These are phyloP conservation scores for Pterostichus niger DNA, from an alignment of 2,888 invertebrate species.

Conservation along the genomic window DNA sequence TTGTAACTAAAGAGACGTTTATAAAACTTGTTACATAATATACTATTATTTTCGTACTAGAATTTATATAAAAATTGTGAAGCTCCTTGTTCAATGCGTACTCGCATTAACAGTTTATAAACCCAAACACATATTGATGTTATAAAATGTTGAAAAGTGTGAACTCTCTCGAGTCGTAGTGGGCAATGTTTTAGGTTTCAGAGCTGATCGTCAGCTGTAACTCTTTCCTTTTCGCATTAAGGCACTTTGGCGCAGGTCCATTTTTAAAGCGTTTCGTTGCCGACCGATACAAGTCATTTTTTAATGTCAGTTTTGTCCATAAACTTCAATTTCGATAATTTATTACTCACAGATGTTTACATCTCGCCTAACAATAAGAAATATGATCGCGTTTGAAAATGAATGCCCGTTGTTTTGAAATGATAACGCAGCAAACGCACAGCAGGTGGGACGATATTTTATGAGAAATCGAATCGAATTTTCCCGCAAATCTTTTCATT, in stretches of 20 bases:
- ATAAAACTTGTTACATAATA: too few species aligned
- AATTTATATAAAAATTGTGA: too few species aligned
- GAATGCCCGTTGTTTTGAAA: slow-evolving; percentile 32
- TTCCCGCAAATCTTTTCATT: slow-evolving; percentile 20
- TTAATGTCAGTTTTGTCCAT: slow-evolving; percentile 44
- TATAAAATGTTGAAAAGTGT: not conserved
- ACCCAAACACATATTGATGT: too few species aligned
- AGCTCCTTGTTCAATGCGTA: too few species aligned
- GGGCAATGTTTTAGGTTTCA: not conserved
- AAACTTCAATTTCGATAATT: slow-evolving; percentile 48
- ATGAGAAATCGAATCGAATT: slow-evolving; percentile 28
- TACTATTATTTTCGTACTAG: too few species aligned
- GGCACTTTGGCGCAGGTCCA: slow-evolving; percentile 28
- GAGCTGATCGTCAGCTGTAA: slow-evolving; percentile 29
- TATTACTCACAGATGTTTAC: slow-evolving; percentile 41
- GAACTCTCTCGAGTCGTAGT: not conserved
- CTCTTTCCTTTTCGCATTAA: slow-evolving; percentile 51
- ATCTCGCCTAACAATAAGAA: slow-evolving; percentile 41
- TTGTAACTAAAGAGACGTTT: too few species aligned
- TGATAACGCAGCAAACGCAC: slow-evolving; percentile 34
- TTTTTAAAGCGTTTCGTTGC: slow-evolving; percentile 30
- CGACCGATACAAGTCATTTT: slow-evolving; percentile 54
- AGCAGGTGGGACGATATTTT: slow-evolving; percentile 27
- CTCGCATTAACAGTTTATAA: too few species aligned
- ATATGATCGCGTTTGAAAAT: slow-evolving; percentile 35